These are phyloP conservation scores for Cichlasoma orientale DNA, from an alignment of 2,797 vertebrate genomes.

Conservation along the genomic window DNA sequence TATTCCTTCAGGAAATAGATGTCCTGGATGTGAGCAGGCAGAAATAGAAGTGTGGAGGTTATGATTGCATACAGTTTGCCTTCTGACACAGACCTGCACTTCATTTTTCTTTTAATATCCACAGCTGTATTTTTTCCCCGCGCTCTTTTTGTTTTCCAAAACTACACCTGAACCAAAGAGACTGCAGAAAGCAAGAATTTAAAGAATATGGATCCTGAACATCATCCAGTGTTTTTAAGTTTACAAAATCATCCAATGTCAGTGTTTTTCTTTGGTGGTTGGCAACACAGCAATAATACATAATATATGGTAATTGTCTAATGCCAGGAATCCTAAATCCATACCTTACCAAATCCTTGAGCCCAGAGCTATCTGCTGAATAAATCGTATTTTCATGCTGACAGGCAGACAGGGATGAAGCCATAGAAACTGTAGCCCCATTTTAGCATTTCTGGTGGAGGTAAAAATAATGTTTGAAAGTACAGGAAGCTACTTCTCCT, in stretches of 20 bases:
- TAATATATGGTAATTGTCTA: slow-evolving; percentile 28
- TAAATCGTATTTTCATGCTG: slow-evolving; percentile 6
- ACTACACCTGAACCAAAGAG: background rate
- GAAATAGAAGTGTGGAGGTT: background rate
- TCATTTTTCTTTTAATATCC: background rate
- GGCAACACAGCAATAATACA: background rate
- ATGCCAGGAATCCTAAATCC: slow-evolving; percentile 16
- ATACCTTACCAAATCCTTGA: slow-evolving; percentile 6
- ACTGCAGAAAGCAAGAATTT: background rate
- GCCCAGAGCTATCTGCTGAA: slow-evolving; percentile 7
- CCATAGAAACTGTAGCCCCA: slow-evolving; percentile 6
- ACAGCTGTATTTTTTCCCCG: background rate
- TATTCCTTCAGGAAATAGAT: background rate
- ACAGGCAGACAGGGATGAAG: slow-evolving; percentile 16
- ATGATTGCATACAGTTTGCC: background rate
- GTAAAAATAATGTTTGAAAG: slow-evolving; percentile 34
- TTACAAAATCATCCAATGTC: background rate
- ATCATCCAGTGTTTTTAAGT: background rate
- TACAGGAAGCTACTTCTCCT: slow-evolving; percentile 23
- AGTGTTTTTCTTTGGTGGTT: background rate
- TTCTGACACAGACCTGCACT: background rate
- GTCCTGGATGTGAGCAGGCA: background rate
- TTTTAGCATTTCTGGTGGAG: slow-evolving; percentile 15
- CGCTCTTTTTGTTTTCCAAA: background rate
- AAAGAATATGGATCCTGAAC: background rate